Percentiles rank a stretch among this genome's conserved stretches.
Conservation (phyloP, 2,113 vertebrate genomes). For the Upupa epops region DNA sequence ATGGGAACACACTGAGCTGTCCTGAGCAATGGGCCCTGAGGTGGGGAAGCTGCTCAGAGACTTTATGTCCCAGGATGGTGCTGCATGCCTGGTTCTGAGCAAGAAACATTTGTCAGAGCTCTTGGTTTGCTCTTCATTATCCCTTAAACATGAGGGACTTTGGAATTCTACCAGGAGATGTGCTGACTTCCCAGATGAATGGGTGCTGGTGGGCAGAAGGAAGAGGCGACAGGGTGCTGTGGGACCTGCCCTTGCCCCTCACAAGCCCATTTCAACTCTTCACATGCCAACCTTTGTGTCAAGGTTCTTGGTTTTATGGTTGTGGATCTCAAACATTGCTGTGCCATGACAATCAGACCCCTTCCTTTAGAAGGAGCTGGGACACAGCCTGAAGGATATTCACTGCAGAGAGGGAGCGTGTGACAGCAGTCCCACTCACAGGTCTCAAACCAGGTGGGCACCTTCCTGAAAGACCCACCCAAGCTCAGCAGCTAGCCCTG, state of each 20-base stretch:
- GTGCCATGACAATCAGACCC: not conserved
- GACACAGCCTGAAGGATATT: not conserved
- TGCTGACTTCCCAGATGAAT: not conserved
- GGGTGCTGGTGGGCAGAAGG: not conserved
- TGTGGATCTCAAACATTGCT: not conserved
- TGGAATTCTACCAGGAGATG: not conserved
- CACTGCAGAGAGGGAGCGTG: not conserved
- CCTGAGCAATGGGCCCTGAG: not conserved
- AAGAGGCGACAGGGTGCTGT: not conserved
- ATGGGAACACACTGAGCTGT: not conserved
- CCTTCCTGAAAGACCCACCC: rapidly evolving
- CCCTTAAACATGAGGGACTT: not conserved
- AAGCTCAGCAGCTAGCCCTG: not conserved
- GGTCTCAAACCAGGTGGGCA: not conserved
- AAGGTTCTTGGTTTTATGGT: not conserved
- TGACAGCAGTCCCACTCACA: not conserved
- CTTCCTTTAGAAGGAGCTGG: not conserved
- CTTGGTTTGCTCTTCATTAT: not conserved
- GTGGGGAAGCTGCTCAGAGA: not conserved
- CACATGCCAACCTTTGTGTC: not conserved
- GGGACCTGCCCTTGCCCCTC: not conserved
- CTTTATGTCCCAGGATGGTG: rapidly evolving
- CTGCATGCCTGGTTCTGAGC: not conserved
- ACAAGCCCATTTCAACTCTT: not conserved
- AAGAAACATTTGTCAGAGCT: not conserved